Evolutionary conservation across 2,797 vertebrate species (phyloP).

Genomic region (Paedocypris micromegethes): DNA sequence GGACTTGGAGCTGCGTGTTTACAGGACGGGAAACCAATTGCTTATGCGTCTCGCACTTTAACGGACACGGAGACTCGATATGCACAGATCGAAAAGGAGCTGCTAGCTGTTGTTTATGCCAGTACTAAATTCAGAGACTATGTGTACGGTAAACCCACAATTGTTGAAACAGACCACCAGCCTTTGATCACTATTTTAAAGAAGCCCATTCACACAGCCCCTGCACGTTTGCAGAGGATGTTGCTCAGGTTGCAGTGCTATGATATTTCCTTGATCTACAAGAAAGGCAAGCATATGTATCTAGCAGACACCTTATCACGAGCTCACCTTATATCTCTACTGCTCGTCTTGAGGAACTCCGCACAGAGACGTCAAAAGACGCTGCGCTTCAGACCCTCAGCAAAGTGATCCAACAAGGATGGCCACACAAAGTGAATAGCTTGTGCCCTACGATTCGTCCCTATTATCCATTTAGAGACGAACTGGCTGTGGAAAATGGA

Average conservation of each 20-base stretch:
- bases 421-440: conserved; percentile 10
- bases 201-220: conserved; percentile 1
- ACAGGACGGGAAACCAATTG: too few relatives aligned
- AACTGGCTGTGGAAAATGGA: conserved; percentile 13
- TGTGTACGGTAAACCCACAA: too few relatives aligned
- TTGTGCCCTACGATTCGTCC: background rate
- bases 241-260: background rate
- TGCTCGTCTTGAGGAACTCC: background rate
- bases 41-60: too few relatives aligned
- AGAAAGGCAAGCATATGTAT: conserved; percentile 6
- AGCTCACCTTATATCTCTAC: background rate
- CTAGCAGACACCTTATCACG: conserved; percentile 1
- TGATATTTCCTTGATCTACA: background rate
- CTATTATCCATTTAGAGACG: conserved; percentile 24
- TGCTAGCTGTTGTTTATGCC: too few relatives aligned
- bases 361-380: background rate
- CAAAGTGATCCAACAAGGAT: too few relatives aligned
- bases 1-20: too few relatives aligned
- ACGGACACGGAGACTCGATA: too few relatives aligned
- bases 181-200: background rate
- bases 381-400: too few relatives aligned
- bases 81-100: too few relatives aligned
- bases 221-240: background rate
- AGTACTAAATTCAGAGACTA: too few relatives aligned
- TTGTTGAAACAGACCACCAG: conserved; percentile 3